Evolutionary conservation across 2,797 vertebrate genomes (phyloP).

Genomic region (Pseudochirops cupreus): DNA sequence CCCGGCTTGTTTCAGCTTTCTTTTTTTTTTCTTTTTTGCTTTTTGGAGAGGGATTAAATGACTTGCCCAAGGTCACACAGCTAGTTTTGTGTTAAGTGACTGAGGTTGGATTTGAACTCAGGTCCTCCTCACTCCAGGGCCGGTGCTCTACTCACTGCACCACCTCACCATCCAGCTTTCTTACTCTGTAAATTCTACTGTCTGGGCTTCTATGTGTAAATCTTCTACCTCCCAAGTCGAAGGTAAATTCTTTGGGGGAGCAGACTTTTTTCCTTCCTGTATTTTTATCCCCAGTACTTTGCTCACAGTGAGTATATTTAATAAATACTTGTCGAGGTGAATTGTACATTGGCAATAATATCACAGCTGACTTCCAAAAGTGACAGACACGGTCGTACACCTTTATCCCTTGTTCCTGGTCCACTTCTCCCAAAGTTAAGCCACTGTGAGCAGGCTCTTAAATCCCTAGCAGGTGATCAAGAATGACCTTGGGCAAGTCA

Average conservation of each 20-base stretch:
- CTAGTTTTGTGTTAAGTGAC: too few relatives aligned
- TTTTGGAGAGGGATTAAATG: too few relatives aligned
- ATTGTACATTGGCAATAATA: neutral
- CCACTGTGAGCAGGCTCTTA: neutral
- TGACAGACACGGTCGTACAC: neutral
- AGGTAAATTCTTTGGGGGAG: neutral
- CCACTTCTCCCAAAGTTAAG: neutral
- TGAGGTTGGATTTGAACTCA: too few relatives aligned
- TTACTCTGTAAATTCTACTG: neutral
- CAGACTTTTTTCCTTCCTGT: neutral
- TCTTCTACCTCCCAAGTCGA: neutral
- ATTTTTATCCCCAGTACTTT: neutral
- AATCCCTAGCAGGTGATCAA: neutral
- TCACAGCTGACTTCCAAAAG: neutral
- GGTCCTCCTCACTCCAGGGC: too few relatives aligned
- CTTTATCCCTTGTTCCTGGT: neutral
- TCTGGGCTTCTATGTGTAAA: neutral
- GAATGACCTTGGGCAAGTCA: neutral
- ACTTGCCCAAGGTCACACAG: too few relatives aligned
- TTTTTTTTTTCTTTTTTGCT: neutral
- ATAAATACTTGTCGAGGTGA: neutral
- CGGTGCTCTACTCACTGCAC: too few relatives aligned
- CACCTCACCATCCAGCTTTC: neutral
- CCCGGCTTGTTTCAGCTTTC: neutral
- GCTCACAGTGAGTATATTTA: neutral